phyloP scores from a whole-genome alignment of 2,113 vertebrate species.

The Rhinopithecus roxellana region DNA sequence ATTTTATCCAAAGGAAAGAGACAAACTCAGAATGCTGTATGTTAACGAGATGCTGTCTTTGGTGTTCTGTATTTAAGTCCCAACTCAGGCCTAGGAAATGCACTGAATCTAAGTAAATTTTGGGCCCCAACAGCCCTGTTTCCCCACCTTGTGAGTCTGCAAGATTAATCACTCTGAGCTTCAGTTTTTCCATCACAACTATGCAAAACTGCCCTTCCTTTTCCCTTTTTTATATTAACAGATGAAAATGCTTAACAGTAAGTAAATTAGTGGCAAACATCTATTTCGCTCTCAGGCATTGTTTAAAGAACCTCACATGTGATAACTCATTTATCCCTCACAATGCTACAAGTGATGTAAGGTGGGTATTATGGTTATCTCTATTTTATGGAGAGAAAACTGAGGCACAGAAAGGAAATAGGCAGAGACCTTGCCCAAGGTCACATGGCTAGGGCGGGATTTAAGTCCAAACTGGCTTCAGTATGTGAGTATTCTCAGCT shows the following conservation, averaged over 20 bases:
- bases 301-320: neutral
- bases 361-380: neutral
- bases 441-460: neutral
- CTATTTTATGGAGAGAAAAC: neutral
- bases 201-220: neutral
- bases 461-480: neutral
- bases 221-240: neutral
- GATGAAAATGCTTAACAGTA: slow-evolving; percentile 44
- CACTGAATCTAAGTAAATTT: neutral
- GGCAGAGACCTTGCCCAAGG: neutral
- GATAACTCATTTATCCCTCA: neutral
- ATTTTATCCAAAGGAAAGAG: slow-evolving; percentile 39
- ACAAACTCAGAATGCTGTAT: neutral
- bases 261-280: slow-evolving; percentile 9
- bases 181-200: slow-evolving; percentile 15
- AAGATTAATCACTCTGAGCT: slow-evolving; percentile 16
- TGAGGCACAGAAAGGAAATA: neutral
- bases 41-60: neutral
- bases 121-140: neutral
- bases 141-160: neutral
- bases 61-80: neutral
- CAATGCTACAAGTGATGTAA: neutral
- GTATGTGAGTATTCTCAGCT: neutral
- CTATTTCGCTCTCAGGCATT: neutral
- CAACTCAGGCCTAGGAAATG: neutral